Conservation (phyloP, 2,797 vertebrate genomes). For the Pangasius mekongensis region DNA sequence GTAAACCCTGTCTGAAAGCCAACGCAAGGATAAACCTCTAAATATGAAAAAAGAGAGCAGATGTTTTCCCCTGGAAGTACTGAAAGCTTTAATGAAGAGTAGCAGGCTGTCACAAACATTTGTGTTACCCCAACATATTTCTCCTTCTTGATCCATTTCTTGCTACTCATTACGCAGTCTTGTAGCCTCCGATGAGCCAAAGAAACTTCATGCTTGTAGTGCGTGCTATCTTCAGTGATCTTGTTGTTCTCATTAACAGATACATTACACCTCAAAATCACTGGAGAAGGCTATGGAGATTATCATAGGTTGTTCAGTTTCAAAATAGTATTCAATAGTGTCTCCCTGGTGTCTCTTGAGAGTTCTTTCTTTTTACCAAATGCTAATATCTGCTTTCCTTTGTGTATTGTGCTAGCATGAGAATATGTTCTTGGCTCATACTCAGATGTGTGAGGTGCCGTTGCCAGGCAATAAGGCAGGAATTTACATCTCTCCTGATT, state of each 20-base stretch:
- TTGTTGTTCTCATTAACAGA: neutral
- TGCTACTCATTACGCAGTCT: neutral
- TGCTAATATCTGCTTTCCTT: conserved; percentile 29
- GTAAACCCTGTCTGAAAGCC: neutral
- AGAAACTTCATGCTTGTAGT: neutral
- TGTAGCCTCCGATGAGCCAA: neutral
- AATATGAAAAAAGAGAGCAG: neutral
- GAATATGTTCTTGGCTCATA: conserved; percentile 12
- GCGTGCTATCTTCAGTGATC: neutral
- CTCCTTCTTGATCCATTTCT: neutral
- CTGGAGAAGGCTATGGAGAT: neutral
- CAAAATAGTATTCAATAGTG: neutral
- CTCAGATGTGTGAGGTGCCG: conserved; percentile 24
- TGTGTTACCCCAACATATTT: neutral
- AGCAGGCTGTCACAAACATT: neutral
- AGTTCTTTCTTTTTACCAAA: conserved; percentile 9
- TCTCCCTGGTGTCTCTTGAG: conserved; percentile 28
- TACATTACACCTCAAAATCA: neutral
- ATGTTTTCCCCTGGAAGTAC: neutral
- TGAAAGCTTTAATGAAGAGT: neutral
- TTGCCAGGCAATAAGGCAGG: conserved; percentile 39
- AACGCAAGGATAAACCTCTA: neutral
- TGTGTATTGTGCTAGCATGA: neutral
- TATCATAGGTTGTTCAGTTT: neutral
- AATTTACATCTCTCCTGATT: conserved; percentile 12